phyloP scores from a whole-genome alignment of 2,113 vertebrate species.

The Rallus limicola region DNA sequence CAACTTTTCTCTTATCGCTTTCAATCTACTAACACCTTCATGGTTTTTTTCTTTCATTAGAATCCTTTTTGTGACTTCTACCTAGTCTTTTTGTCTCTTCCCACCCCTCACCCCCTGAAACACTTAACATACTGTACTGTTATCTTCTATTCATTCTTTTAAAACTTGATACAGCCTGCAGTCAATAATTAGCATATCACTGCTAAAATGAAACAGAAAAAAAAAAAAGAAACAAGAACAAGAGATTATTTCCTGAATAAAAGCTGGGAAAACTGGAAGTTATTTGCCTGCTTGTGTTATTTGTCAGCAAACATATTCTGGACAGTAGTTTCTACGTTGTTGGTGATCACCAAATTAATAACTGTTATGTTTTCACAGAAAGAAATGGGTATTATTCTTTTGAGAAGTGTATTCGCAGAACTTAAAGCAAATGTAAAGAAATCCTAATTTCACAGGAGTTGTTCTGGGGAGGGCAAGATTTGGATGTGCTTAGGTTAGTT shows the following conservation, averaged over 20 bases:
- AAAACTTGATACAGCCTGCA: not conserved
- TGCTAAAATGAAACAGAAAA: not conserved
- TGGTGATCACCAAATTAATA: not conserved
- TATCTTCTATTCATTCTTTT: not conserved
- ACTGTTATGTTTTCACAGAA: not conserved
- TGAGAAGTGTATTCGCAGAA: not conserved
- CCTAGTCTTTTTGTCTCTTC: not conserved
- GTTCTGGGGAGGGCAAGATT: not conserved
- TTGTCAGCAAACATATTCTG: not conserved
- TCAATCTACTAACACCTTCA: not conserved
- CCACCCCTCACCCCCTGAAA: rapidly evolving
- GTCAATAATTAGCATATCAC: not conserved
- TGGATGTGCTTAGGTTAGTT: not conserved
- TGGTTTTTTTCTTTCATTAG: not conserved
- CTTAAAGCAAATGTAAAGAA: not conserved
- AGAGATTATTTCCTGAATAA: not conserved
- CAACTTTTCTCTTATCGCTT: not conserved
- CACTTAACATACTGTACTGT: not conserved
- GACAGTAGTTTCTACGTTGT: not conserved
- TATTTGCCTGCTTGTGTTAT: not conserved
- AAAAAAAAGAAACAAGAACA: not conserved
- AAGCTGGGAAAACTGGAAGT: not conserved
- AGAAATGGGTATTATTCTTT: not conserved
- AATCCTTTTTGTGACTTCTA: not conserved
- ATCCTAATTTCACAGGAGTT: not conserved